A percentile compares a stretch with the other conserved stretches of the same genome.
Conservation (phyloP, 1,140 invertebrate species). For the Hyphantria cunea region DNA sequence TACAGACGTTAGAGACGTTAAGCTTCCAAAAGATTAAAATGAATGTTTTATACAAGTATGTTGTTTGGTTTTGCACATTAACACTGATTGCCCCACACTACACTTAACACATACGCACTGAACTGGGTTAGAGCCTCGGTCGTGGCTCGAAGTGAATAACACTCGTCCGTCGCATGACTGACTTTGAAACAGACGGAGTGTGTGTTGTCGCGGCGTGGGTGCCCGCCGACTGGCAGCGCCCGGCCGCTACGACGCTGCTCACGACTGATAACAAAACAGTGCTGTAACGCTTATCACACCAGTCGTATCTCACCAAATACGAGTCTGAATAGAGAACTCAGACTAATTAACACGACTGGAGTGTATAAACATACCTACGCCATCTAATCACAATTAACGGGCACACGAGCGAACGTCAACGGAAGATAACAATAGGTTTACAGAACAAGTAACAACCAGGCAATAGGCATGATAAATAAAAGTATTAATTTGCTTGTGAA, state of each 20-base stretch:
- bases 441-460: too few species aligned
- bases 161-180: background rate
- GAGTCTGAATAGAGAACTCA: slow-evolving; percentile 11
- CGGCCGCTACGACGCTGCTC: background rate
- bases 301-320: slow-evolving; percentile 11
- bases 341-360: slow-evolving; percentile 17
- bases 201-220: slow-evolving; percentile 14
- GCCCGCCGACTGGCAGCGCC: slow-evolving; percentile 36
- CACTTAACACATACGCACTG: slow-evolving; percentile 30
- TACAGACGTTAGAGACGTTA: slow-evolving; percentile 43
- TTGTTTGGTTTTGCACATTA: slow-evolving; percentile 44
- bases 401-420: background rate
- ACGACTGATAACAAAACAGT: slow-evolving; percentile 1
- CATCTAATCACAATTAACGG: background rate
- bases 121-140: background rate
- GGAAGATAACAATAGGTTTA: background rate
- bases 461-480: too few species aligned
- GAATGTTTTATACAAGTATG: slow-evolving; percentile 46
- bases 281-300: slow-evolving; percentile 10
- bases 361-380: slow-evolving; percentile 8
- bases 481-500: too few species aligned
- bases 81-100: slow-evolving; percentile 33
- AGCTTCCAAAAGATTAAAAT: slow-evolving; percentile 62
- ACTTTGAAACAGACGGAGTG: background rate
- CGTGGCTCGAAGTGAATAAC: background rate